Conservation (phyloP, 2,113 vertebrate species). For the Echinops telfairi region DNA sequence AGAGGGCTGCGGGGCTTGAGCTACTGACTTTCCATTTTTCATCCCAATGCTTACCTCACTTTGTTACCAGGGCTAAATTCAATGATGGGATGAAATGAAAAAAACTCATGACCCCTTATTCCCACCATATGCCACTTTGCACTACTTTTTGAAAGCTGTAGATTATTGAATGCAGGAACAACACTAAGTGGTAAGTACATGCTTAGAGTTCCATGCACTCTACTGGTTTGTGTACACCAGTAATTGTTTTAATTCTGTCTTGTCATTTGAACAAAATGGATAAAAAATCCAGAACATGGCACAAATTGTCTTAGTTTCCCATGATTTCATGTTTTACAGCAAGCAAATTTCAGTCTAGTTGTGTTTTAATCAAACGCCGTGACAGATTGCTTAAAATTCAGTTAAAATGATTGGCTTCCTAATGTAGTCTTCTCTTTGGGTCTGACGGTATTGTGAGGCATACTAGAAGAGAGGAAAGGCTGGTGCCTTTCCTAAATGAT, state of each 20-base stretch:
- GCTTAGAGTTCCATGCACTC: background rate
- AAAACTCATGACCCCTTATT: background rate
- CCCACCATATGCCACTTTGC: slow-evolving; percentile 3
- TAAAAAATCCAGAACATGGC: background rate
- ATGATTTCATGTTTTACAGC: slow-evolving; percentile 42
- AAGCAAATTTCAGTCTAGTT: slow-evolving; percentile 51
- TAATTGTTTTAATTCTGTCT: slow-evolving; percentile 70
- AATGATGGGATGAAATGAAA: background rate
- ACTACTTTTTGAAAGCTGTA: slow-evolving; percentile 15
- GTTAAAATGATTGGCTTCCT: slow-evolving; percentile 49
- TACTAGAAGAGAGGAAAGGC: background rate
- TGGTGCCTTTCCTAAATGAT: background rate
- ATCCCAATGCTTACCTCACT: too few relatives aligned
- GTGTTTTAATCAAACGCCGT: slow-evolving; percentile 32
- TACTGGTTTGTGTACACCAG: background rate
- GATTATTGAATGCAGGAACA: slow-evolving; percentile 28
- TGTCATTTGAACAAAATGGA: slow-evolving; percentile 56
- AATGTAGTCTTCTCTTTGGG: slow-evolving; percentile 9
- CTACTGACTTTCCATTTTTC: too few relatives aligned
- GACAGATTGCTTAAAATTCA: slow-evolving; percentile 51
- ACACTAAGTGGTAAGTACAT: slow-evolving; percentile 29
- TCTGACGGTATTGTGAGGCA: background rate
- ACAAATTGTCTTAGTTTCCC: slow-evolving; percentile 34
- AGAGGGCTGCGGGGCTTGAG: too few relatives aligned
- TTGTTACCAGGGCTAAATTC: background rate